Evolutionary conservation across 1,140 invertebrate genomes (phyloP).

Genomic region (Andrena cerasifolii): DNA sequence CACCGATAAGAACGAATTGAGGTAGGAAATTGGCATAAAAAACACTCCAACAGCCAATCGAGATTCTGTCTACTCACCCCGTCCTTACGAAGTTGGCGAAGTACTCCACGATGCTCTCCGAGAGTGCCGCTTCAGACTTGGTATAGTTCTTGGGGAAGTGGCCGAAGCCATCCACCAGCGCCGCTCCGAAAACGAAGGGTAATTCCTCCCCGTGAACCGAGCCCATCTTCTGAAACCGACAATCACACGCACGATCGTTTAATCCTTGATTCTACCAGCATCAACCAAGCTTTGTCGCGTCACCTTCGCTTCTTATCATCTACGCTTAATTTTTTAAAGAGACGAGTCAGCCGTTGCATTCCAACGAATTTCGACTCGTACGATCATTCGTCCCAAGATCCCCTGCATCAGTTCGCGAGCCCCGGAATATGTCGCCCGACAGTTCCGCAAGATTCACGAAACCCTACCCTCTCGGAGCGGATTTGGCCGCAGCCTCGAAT

Average conservation of each 20-base stretch:
- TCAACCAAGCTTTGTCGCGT: too few relatives aligned
- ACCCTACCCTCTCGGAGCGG: conserved; percentile 24
- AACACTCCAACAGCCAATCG: neutral
- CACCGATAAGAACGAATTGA: neutral
- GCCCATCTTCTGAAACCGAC: conserved; percentile 88
- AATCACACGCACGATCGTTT: too few relatives aligned
- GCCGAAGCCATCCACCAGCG: conserved; percentile 88
- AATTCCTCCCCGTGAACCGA: conserved; percentile 95
- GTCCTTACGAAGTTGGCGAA: conserved; percentile 95
- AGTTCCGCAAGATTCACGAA: conserved; percentile 56
- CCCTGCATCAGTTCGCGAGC: too few relatives aligned
- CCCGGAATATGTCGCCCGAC: too few relatives aligned
- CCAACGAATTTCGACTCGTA: too few relatives aligned
- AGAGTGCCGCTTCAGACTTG: conserved; percentile 90
- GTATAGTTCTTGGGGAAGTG: conserved; percentile 93
- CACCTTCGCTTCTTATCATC: too few relatives aligned
- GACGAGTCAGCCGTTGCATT: too few relatives aligned
- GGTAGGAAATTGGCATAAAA: too few relatives aligned
- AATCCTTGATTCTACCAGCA: too few relatives aligned
- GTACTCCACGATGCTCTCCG: conserved; percentile 93
- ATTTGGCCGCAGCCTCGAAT: conserved; percentile 52
- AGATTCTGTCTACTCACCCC: conserved; percentile 87
- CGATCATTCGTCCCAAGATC: too few relatives aligned
- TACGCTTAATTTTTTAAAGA: too few relatives aligned
- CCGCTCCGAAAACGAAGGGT: conserved; percentile 94